Evolutionary conservation across 2,797 vertebrate genomes (phyloP).

Genomic region (Protonibea diacanthus): DNA sequence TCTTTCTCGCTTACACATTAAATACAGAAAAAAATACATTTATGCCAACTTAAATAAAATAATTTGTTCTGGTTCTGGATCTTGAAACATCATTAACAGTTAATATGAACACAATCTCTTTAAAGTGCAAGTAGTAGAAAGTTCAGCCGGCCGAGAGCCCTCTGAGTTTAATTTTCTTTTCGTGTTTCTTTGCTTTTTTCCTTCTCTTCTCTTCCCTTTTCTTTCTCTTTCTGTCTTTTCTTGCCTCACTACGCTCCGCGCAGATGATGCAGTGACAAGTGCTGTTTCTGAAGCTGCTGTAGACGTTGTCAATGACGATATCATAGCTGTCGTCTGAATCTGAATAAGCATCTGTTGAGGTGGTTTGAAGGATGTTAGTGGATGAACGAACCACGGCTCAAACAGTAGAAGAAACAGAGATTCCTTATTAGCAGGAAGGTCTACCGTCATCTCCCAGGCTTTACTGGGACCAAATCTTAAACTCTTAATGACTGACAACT

Average conservation of each 20-base stretch:
- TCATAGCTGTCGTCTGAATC: slow-evolving; percentile 70
- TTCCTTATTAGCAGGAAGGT: slow-evolving; percentile 17
- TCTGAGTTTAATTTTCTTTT: slow-evolving; percentile 7
- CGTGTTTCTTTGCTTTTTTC: slow-evolving; percentile 24
- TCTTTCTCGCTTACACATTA: background rate
- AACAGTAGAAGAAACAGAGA: background rate
- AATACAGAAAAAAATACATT: slow-evolving; percentile 14
- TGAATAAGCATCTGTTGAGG: slow-evolving; percentile 57
- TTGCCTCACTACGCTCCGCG: slow-evolving; percentile 33
- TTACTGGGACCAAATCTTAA: background rate
- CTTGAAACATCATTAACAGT: slow-evolving; percentile 21
- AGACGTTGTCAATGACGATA: slow-evolving; percentile 59
- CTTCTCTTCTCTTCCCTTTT: slow-evolving; percentile 25
- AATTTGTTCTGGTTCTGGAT: background rate
- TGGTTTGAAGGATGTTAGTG: slow-evolving; percentile 54
- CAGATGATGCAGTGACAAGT: slow-evolving; percentile 60
- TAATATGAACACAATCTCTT: slow-evolving; percentile 28
- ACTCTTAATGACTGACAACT: background rate
- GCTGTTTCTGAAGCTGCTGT: slow-evolving; percentile 28
- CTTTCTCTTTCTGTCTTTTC: slow-evolving; percentile 34
- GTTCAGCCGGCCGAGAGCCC: slow-evolving; percentile 7
- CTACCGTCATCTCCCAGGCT: background rate
- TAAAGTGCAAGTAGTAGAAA: slow-evolving; percentile 3
- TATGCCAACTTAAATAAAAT: slow-evolving; percentile 10
- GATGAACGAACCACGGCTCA: slow-evolving; percentile 1